A percentile compares a stretch with the other conserved stretches of the same genome.
These are phyloP conservation scores for Thysanoteuthis rhombus DNA, from an alignment of 2,888 invertebrate genomes.

Conservation along the genomic window DNA sequence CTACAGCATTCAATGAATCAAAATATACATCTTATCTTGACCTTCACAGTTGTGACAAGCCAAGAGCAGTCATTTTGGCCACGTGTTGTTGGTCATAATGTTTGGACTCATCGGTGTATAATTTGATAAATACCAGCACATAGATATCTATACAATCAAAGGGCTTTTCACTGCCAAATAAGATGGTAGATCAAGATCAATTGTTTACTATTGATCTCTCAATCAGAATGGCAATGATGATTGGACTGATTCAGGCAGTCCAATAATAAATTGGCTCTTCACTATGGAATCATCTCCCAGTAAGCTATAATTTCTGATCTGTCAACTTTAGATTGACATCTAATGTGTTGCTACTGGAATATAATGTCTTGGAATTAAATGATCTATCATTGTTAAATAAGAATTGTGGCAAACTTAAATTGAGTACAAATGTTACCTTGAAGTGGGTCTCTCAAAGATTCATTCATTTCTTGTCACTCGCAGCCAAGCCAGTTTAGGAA, in stretches of 20 bases:
- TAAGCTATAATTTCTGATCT: neutral
- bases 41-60: too few species aligned
- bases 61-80: too few species aligned
- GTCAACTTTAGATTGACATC: neutral
- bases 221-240: neutral
- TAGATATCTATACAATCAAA: neutral
- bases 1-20: too few species aligned
- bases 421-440: neutral
- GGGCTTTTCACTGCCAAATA: too few species aligned
- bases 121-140: neutral
- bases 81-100: too few species aligned
- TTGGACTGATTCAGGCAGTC: neutral
- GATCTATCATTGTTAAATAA: neutral
- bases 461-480: too few species aligned
- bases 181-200: neutral
- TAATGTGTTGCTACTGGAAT: neutral
- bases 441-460: too few species aligned
- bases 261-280: neutral
- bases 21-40: too few species aligned
- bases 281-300: neutral
- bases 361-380: conserved; percentile 12
- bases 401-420: neutral
- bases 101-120: too few species aligned
- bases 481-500: too few species aligned
- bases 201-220: neutral